Conservation (phyloP, 2,113 vertebrate genomes). For the Oncorhynchus nerka region DNA sequence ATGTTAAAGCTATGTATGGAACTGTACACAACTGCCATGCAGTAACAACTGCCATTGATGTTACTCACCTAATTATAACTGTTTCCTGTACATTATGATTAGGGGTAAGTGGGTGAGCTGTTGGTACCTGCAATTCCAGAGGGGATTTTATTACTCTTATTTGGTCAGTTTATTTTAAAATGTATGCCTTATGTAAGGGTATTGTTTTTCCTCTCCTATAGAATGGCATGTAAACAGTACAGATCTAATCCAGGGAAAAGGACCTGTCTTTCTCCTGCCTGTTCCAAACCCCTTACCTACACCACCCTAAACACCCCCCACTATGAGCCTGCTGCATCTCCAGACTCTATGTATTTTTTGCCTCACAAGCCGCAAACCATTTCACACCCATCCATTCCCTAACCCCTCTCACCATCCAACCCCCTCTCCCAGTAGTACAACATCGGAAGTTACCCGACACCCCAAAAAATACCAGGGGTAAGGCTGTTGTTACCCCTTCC, state of each 20-base stretch:
- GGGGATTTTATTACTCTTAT: not conserved
- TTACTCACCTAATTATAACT: too few species aligned
- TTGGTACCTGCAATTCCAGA: too few species aligned
- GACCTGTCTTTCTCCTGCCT: slow-evolving; percentile 5
- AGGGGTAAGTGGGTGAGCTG: too few species aligned
- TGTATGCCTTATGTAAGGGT: not conserved
- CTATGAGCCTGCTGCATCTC: not conserved
- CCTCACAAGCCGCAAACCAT: not conserved
- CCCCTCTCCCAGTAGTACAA: not conserved
- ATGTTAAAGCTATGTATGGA: not conserved
- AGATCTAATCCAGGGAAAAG: not conserved
- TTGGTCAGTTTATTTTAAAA: not conserved
- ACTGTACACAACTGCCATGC: not conserved
- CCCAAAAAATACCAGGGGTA: slow-evolving; percentile 1
- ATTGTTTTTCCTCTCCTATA: not conserved
- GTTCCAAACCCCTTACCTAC: not conserved
- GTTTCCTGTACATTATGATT: too few species aligned
- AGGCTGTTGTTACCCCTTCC: not conserved
- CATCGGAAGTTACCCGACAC: slow-evolving; percentile 2
- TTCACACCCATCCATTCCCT: not conserved
- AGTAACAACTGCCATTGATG: too few species aligned
- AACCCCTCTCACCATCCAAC: not conserved
- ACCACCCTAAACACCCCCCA: not conserved
- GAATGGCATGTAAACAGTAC: not conserved
- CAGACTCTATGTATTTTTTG: not conserved